Evolutionary conservation across 2,888 invertebrate genomes (phyloP).

Genomic region (Octonoba sinensis): DNA sequence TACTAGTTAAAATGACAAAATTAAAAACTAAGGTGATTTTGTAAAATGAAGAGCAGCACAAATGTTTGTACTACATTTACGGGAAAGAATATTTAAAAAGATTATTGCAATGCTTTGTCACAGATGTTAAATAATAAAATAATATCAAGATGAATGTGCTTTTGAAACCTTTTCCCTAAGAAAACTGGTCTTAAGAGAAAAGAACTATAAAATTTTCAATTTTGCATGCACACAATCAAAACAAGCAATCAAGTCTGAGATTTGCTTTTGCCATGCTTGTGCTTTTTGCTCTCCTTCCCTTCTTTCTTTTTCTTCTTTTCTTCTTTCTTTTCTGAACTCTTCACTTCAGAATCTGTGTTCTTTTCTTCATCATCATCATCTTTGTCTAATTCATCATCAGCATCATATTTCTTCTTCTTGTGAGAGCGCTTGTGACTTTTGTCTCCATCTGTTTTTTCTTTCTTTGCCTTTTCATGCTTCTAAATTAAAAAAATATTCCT

Average conservation of each 20-base stretch:
- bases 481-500: neutral
- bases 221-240: conserved; percentile 26
- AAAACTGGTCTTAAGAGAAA: conserved; percentile 2
- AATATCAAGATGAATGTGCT: too few species aligned
- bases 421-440: conserved; percentile 33
- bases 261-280: conserved; percentile 53
- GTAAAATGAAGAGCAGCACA: too few species aligned
- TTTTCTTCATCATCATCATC: conserved; percentile 64
- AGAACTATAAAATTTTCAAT: conserved; percentile 32
- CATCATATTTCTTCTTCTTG: conserved; percentile 75
- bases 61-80: too few species aligned
- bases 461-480: conserved; percentile 50
- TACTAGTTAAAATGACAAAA: too few species aligned
- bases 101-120: too few species aligned
- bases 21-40: too few species aligned
- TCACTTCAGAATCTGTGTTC: conserved; percentile 55
- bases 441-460: conserved; percentile 38
- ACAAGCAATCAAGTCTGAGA: conserved; percentile 26
- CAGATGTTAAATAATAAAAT: too few species aligned
- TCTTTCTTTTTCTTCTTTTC: conserved; percentile 48
- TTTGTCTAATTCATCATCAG: conserved; percentile 75
- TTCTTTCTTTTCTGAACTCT: conserved; percentile 52
- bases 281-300: conserved; percentile 58
- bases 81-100: too few species aligned
- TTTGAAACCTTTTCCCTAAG: too few species aligned